Base-by-base conservation (phyloP, 30 jellyfish, hydroid and myxozoan genomes). In the Catostylus mosaicus region DNA sequence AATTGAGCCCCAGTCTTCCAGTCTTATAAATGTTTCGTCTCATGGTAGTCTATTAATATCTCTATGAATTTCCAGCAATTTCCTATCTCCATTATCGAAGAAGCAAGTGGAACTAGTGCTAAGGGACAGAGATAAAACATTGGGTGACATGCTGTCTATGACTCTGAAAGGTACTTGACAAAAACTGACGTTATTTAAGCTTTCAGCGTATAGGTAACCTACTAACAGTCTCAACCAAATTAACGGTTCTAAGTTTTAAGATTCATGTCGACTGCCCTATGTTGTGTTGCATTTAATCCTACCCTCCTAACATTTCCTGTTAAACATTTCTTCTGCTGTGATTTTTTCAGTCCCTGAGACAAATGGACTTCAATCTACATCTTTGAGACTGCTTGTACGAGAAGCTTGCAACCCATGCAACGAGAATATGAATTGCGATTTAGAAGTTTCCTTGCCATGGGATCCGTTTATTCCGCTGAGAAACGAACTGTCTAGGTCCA, bases 361-460 rank as follows among this genome's bases (percentile, higher is more conserved):
- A 26, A 34, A 54, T n/a, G 75, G 57, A 24, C 59, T 74, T 18
- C 63, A 35, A 29, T 11, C 10, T 3, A 30, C 63, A 19, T 16
- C 85, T n/a, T 51, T 52, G 75, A n/a, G 3, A 48, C 37, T 30
- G 5, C 34, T 56, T 38, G 16, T 36, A 1, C 26, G 56, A 24
- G 62, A 47, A 5, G 26, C 26, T 43, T 29, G 23, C 38, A 54
- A 51, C 11, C 71, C 70, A 50, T 18, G 38, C 48, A 57, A 36
- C 24, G 68, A 57, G 31, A 67, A 30, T 67, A 66, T 37, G 45
- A 24, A 67, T 20, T 80, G 90, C 67, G 48, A 67, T 22, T 46
- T 57, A 8, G 90, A 80, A 32, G 90, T 80, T 9, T 24, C 57
- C 18, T 32, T 80, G 10, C 83, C 84, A 18, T 80, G 90, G 90